Evolutionary conservation across 2,113 vertebrate genomes (phyloP).

Genomic region (Dasyprocta punctata): DNA sequence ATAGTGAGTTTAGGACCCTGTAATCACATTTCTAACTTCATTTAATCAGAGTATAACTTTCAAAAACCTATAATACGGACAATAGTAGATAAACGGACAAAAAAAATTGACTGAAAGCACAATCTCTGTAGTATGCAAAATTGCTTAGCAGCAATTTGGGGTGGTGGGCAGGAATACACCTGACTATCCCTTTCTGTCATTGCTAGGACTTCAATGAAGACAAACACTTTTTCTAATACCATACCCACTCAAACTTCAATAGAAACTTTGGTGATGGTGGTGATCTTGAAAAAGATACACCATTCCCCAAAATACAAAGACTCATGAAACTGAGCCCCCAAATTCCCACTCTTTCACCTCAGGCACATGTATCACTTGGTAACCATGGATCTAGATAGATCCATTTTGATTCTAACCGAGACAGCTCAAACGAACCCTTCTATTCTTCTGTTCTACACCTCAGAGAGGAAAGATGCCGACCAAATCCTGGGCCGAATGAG

Average conservation of each 20-base stretch:
- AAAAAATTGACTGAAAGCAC: not conserved
- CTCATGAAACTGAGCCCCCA: not conserved
- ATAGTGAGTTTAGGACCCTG: not conserved
- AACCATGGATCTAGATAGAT: slow-evolving; percentile 31
- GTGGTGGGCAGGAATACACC: not conserved
- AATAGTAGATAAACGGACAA: not conserved
- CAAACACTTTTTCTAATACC: not conserved
- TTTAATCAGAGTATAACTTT: not conserved
- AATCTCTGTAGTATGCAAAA: not conserved
- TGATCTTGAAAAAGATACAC: slow-evolving; percentile 39
- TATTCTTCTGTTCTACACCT: slow-evolving; percentile 7
- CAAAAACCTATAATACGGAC: not conserved
- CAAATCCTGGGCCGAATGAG: not conserved
- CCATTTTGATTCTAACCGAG: not conserved
- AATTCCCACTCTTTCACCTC: not conserved
- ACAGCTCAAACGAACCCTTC: not conserved
- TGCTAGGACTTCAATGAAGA: not conserved
- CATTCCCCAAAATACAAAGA: not conserved
- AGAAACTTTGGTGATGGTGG: not conserved
- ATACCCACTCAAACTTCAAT: not conserved
- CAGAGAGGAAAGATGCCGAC: slow-evolving; percentile 34
- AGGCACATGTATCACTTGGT: not conserved
- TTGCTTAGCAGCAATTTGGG: not conserved
- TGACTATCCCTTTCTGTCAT: not conserved
- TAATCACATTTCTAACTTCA: slow-evolving; percentile 32